Conservation (phyloP, 1,140 invertebrate species). For the Caenorhabditis brenneri region DNA sequence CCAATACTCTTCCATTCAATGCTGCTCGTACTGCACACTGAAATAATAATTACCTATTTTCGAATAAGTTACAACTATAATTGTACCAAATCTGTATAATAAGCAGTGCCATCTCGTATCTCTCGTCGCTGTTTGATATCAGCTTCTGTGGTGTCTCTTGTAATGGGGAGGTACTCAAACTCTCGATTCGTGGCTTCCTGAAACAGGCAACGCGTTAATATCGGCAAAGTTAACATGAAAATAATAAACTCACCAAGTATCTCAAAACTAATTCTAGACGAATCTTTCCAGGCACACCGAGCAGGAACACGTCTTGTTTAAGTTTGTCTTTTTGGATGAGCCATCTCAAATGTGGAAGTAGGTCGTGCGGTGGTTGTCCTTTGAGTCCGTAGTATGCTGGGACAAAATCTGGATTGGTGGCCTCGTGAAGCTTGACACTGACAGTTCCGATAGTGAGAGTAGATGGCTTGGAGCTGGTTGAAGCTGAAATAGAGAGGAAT, state of each 20-base stretch:
- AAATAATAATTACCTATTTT: constrained; percentile 20
- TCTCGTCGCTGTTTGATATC: constrained; percentile 94
- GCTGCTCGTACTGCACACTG: constrained; percentile 89
- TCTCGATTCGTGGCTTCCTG: constrained; percentile 84
- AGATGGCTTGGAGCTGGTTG: background rate
- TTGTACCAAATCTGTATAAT: constrained; percentile 87
- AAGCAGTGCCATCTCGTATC: constrained; percentile 83
- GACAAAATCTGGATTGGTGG: constrained; percentile 81
- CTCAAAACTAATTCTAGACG: constrained; percentile 82
- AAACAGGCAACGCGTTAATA: background rate
- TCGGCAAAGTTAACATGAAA: background rate
- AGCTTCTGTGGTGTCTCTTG: constrained; percentile 91
- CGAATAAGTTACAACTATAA: background rate
- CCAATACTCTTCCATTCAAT: constrained; percentile 82
- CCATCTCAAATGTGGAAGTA: constrained; percentile 65
- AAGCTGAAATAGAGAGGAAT: background rate
- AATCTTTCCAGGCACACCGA: constrained; percentile 85
- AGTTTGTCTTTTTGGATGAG: constrained; percentile 76
- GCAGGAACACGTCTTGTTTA: constrained; percentile 91
- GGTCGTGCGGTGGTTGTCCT: constrained; percentile 58
- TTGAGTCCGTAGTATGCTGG: constrained; percentile 77
- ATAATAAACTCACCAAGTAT: constrained; percentile 74
- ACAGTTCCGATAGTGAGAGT: constrained; percentile 80
- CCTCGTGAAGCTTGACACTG: constrained; percentile 76
- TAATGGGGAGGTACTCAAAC: constrained; percentile 89